Conservation (phyloP, 2,888 invertebrate genomes). For the Dasysyrphus albostriatus region DNA sequence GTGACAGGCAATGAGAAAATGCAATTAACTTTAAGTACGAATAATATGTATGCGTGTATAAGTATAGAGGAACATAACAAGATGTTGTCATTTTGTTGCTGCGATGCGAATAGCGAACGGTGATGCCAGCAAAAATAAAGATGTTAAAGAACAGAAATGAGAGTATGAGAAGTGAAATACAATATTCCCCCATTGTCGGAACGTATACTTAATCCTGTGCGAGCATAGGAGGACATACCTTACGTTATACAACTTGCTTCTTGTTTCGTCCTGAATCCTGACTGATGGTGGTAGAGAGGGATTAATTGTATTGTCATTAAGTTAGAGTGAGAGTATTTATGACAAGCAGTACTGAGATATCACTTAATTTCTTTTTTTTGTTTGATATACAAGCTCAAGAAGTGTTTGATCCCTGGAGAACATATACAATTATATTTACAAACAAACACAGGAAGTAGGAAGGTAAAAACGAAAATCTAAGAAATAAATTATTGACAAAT, state of each 20-base stretch:
- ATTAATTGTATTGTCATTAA: constrained; percentile 74
- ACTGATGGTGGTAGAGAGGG: constrained; percentile 52
- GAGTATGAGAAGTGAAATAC: constrained; percentile 45
- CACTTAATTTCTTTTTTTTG: constrained; percentile 44
- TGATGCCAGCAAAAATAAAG: constrained; percentile 57
- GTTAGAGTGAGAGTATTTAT: constrained; percentile 36
- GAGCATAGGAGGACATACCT: constrained; percentile 53
- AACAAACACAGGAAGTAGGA: neutral
- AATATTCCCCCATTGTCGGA: constrained; percentile 67
- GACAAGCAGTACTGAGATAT: constrained; percentile 32
- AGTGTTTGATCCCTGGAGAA: constrained; percentile 30
- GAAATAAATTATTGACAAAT: neutral
- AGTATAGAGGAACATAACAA: constrained; percentile 65
- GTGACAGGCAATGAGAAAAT: constrained; percentile 75
- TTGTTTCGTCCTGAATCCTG: constrained; percentile 37
- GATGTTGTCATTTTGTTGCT: constrained; percentile 69
- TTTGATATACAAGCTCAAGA: neutral
- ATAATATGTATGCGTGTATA: neutral
- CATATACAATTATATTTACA: neutral
- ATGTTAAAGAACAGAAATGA: constrained; percentile 13
- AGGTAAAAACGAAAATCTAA: neutral
- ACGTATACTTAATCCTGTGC: constrained; percentile 57
- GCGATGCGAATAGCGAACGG: constrained; percentile 41
- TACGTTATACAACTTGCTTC: constrained; percentile 19
- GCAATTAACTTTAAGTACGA: constrained; percentile 76